phyloP scores from a whole-genome alignment of 2,797 vertebrate species.

The Sebastes aleutianus region DNA sequence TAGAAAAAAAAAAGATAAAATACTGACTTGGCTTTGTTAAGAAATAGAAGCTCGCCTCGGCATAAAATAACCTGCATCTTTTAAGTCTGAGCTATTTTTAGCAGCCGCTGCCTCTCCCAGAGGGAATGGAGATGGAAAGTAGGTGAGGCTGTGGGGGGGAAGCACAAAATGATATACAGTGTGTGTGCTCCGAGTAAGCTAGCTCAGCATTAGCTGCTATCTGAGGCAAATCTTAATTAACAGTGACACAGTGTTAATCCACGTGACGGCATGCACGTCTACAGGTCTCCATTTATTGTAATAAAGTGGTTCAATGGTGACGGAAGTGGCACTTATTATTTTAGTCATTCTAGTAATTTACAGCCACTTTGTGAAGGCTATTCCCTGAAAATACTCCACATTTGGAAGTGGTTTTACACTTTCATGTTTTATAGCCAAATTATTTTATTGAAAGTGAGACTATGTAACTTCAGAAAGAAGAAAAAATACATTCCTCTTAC shows the following conservation, averaged over 20 bases:
- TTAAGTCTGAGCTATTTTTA: constrained; percentile 78
- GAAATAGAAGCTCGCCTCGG: constrained; percentile 68
- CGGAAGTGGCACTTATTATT: constrained; percentile 5
- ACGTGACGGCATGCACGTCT: constrained; percentile 24
- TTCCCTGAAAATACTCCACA: neutral
- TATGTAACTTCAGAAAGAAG: neutral
- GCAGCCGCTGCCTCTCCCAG: constrained; percentile 56
- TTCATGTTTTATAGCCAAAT: neutral
- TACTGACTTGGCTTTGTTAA: constrained; percentile 72
- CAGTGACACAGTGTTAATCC: constrained; percentile 39
- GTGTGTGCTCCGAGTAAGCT: constrained; percentile 46
- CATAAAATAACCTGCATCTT: constrained; percentile 73
- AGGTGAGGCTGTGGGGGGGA: constrained; percentile 57
- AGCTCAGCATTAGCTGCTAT: constrained; percentile 61
- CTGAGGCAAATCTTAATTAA: constrained; percentile 74
- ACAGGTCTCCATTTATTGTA: constrained; percentile 41
- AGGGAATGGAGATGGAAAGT: constrained; percentile 70
- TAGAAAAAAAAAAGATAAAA: constrained; percentile 58
- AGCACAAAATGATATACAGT: constrained; percentile 44
- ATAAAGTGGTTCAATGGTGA: constrained; percentile 30
- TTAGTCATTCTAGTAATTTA: constrained; percentile 4
- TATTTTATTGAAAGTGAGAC: neutral
- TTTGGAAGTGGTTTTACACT: neutral
- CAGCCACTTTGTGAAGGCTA: neutral
- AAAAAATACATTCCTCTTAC: neutral